Base-by-base conservation (phyloP, 2,113 vertebrate genomes). In the Zosterops hypoxanthus region DNA sequence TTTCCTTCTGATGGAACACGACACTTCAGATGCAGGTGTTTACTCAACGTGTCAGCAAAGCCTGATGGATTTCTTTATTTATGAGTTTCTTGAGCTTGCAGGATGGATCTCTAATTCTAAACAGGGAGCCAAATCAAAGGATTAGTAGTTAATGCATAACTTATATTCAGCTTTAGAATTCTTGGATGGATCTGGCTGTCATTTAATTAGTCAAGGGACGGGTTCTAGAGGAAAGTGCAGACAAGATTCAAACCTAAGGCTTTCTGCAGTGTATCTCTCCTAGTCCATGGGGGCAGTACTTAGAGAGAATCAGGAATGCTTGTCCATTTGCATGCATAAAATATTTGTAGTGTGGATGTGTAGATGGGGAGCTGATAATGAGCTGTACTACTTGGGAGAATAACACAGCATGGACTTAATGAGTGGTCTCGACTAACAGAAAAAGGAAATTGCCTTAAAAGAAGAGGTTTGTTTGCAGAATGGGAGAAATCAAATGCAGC, bases 1-100 rank as follows among this genome's bases (percentile, higher is more conserved):
- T 87, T 96, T 95, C 80, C 16, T 80, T 42, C 59, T 95, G 86
- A 95, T 85, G 87, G 96, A 96, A 95, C 50, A n/a, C 93, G 97
- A 95, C 94, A 95, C 91, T 75, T 69, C 49, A 41, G 71, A 52
- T 63, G 90, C 28, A 33, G 68, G 92, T 97, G 82, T 96, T 90
- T 88, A 83, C 90, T 81, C 90, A 61, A 12, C 36, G 81, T 81
- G 93, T 94, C 92, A 85, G 44, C 80, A 83, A 57, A 78, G 64
- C 41, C 77, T 36, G 69, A 79, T 61, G 61, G 26, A 39, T 77
- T 88, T 95, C 94, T 94, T 87, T 71, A 77, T 94, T 90, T 93
- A 96, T 85, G 92, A 76, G 82, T 91, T 85, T 92, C 85, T 69
- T 77, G 56, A 82, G 61, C 94, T 79, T 72, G 92, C 55, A 90